Evolutionary conservation across 2,113 vertebrate genomes (phyloP).

Genomic region (Aythya baeri): DNA sequence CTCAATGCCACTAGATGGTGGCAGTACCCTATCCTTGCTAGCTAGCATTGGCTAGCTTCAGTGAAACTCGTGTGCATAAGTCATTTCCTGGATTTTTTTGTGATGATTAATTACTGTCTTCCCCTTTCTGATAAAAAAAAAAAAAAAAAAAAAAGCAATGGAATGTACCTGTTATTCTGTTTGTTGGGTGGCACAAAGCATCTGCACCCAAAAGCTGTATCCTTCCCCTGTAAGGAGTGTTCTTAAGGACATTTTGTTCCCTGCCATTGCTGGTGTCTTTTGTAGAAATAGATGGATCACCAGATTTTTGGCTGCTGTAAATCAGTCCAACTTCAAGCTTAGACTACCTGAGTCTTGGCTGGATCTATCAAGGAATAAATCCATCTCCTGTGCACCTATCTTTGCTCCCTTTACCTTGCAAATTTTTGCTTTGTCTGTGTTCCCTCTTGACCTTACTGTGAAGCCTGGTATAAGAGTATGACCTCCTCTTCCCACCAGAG

Average conservation of each 20-base stretch:
- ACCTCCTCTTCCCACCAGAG: background rate
- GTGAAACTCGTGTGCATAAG: background rate
- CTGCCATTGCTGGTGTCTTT: background rate
- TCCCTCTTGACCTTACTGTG: background rate
- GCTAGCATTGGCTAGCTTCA: background rate
- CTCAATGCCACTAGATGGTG: constrained; percentile 40
- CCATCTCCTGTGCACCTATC: background rate
- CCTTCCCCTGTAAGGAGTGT: background rate
- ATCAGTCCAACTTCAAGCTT: background rate
- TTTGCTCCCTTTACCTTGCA: background rate
- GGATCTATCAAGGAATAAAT: background rate
- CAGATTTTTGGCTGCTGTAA: background rate
- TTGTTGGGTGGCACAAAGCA: background rate
- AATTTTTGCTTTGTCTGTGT: background rate
- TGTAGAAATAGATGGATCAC: background rate
- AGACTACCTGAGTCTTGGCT: background rate
- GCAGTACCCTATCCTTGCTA: background rate
- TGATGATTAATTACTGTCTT: background rate
- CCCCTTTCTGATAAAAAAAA: background rate
- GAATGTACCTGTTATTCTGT: background rate
- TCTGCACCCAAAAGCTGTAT: background rate
- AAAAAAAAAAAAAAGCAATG: background rate
- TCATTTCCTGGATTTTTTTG: background rate
- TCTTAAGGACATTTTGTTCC: background rate
- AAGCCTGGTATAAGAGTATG: background rate